Evolutionary conservation across 2,888 invertebrate species (phyloP).

Genomic region (Agrotis puta): DNA sequence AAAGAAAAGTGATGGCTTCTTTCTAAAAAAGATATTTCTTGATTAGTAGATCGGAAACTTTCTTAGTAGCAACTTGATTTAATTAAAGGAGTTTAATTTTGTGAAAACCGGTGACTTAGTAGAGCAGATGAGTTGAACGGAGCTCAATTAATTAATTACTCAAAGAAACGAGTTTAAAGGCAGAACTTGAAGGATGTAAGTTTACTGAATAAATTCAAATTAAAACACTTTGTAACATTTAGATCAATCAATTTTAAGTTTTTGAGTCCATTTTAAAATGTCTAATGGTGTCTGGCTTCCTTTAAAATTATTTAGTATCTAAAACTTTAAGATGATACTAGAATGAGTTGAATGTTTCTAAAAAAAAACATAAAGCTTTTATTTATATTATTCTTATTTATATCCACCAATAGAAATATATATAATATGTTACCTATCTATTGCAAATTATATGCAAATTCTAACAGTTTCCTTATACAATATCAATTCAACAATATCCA

Average conservation of each 20-base stretch:
- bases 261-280: not conserved
- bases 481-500: slow-evolving; percentile 21
- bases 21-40: slow-evolving; percentile 11
- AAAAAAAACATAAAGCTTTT: too few relatives aligned
- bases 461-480: slow-evolving; percentile 17
- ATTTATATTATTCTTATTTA: not conserved
- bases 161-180: slow-evolving; percentile 39
- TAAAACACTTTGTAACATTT: slow-evolving; percentile 37
- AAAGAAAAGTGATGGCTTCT: not conserved
- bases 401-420: not conserved
- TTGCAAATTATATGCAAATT: slow-evolving; percentile 18
- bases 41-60: slow-evolving; percentile 37
- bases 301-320: not conserved
- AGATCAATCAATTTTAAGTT: slow-evolving; percentile 18
- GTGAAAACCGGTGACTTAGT: slow-evolving; percentile 43
- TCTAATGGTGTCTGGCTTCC: not conserved
- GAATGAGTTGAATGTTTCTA: too few relatives aligned
- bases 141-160: slow-evolving; percentile 59
- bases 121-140: slow-evolving; percentile 39
- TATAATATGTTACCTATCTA: not conserved
- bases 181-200: slow-evolving; percentile 35
- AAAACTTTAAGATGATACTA: too few relatives aligned
- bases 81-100: slow-evolving; percentile 50
- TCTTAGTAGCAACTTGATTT: slow-evolving; percentile 30
- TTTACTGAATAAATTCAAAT: slow-evolving; percentile 48